phyloP scores from a whole-genome alignment of 2,888 invertebrate genomes.

The Sturmia bella region DNA sequence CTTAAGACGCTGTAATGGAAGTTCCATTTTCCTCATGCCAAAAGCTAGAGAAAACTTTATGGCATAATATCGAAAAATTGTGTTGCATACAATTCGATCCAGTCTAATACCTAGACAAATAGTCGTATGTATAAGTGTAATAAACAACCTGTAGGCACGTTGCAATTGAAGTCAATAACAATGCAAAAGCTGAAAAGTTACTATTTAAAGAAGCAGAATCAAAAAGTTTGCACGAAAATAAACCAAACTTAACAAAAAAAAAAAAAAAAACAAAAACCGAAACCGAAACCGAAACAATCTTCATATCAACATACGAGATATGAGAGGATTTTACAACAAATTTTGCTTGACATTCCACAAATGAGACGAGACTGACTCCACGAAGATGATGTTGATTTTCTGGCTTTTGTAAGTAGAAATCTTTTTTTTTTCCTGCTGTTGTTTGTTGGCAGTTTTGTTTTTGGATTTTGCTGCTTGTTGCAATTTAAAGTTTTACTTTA shows the following conservation, averaged over 20 bases:
- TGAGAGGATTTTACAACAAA: slow-evolving; percentile 40
- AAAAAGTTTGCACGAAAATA: background rate
- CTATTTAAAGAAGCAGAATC: slow-evolving; percentile 27
- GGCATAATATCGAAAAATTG: too few species aligned
- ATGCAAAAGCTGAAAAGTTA: background rate
- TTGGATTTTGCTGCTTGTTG: slow-evolving; percentile 25
- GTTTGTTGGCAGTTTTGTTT: slow-evolving; percentile 23
- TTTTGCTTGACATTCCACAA: slow-evolving; percentile 36
- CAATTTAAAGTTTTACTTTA: slow-evolving; percentile 49
- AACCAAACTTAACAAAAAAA: background rate
- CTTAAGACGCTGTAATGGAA: too few species aligned
- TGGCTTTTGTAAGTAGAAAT: slow-evolving; percentile 41
- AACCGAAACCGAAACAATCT: background rate
- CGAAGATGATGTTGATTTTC: slow-evolving; percentile 22
- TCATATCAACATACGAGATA: slow-evolving; percentile 17
- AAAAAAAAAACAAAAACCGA: too few species aligned
- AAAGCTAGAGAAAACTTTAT: too few species aligned
- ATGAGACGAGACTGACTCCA: slow-evolving; percentile 7
- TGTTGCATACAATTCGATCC: too few species aligned
- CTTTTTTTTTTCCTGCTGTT: slow-evolving; percentile 12
- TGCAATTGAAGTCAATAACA: slow-evolving; percentile 27
- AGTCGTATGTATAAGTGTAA: too few species aligned
- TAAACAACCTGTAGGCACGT: slow-evolving; percentile 36
- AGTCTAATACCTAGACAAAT: too few species aligned
- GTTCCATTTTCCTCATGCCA: too few species aligned